Evolutionary conservation across 2,888 invertebrate genomes (phyloP), one percentile per base, ranked within the genome.

Genomic region (Drosophila anceps): DNA sequence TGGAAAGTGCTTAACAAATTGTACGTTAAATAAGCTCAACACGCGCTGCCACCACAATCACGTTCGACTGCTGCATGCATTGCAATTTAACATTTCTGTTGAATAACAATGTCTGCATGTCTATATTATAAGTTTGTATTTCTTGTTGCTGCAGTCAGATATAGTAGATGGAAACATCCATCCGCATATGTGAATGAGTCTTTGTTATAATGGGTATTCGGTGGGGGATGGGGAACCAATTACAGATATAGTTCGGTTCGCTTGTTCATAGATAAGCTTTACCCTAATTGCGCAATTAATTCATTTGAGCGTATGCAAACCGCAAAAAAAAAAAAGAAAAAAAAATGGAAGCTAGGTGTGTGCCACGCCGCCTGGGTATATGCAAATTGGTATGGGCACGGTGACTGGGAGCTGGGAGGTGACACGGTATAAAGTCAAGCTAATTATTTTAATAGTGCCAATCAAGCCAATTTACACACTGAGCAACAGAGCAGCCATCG

Each of bases 381-480:
- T 37, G 54, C 53, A 35, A 53, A 53, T 53, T 24, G 33, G 41
- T 13, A 2, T n/a, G 35, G 46, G 15, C 27, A 35, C 9, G 9
- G 37, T n/a, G 20, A n/a, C n/a, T n/a, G 1, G 15, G 50, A 15
- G 8, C 1, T 1, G 3, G 18, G 5, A 18, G 13, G 27, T 4
- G 10, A 18, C 12, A 20, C 10, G 15, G 15, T 12, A 41, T 57
- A 13, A 29, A 61, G 68, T 46, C 53, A 59, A 70, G 71, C 73
- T 81, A 84, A 85, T 85, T 86, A 84, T 71, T 86, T 85, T 82
- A 85, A 85, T 81, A 74, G 79, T 66, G 54, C 67, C 86, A 85
- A 86, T 85, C 84, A 79, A 73, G 76, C 68, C 73, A 81, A 83
- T 85, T 80, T 82, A 66, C 73, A 74, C 51, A 61, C 46, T 24